Conservation (phyloP, 2,888 invertebrate genomes). For the Hemicrepidius hirtus region DNA sequence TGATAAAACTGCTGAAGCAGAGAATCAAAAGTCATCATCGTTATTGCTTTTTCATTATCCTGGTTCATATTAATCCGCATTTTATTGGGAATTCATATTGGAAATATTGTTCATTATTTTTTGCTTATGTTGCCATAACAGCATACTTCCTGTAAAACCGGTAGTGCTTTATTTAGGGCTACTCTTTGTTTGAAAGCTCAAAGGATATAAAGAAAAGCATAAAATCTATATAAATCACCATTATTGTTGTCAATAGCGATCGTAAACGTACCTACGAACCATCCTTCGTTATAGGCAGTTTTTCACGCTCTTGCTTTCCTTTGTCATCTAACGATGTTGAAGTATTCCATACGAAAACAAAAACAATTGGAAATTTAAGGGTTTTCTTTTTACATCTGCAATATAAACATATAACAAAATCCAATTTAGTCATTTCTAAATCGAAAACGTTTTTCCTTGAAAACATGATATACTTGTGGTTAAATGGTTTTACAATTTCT, state of each 20-base stretch:
- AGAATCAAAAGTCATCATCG: too few species aligned
- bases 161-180: neutral
- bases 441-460: neutral
- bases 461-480: neutral
- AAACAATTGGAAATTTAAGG: neutral
- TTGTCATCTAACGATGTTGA: slow-evolving; percentile 9
- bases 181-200: slow-evolving; percentile 16
- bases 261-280: slow-evolving; percentile 12
- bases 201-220: slow-evolving; percentile 6
- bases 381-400: neutral
- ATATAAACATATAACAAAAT: neutral
- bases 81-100: too few species aligned
- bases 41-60: too few species aligned
- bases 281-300: slow-evolving; percentile 20
- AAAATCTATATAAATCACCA: slow-evolving; percentile 17
- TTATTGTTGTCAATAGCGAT: slow-evolving; percentile 22
- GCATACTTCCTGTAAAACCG: slow-evolving; percentile 2
- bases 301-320: neutral
- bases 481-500: slow-evolving; percentile 14
- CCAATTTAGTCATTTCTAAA: neutral
- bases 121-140: neutral
- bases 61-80: too few species aligned
- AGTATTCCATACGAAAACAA: slow-evolving; percentile 5
- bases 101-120: neutral
- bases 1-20: too few species aligned